A percentile compares a stretch with the other conserved stretches of the same genome.
These are phyloP conservation scores for Notothenia rossii DNA, from an alignment of 2,113 vertebrate species.

Conservation along the genomic window DNA sequence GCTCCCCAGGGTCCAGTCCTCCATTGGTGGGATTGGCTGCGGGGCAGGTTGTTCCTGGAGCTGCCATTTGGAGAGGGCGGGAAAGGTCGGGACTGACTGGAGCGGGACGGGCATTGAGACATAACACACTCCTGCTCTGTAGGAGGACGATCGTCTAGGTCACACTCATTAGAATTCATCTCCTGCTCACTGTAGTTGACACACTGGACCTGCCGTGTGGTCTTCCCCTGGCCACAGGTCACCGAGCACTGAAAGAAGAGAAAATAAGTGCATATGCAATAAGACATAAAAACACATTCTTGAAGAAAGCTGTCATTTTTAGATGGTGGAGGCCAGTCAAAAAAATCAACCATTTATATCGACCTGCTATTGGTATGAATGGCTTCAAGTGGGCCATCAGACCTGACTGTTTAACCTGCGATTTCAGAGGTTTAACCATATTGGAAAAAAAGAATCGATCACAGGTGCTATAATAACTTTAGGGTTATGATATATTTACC, in stretches of 20 bases:
- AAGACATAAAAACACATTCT: neutral
- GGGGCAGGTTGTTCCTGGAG: constrained; percentile 81
- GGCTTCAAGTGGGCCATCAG: neutral
- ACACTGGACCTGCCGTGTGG: constrained; percentile 92
- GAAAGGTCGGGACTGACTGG: constrained; percentile 82
- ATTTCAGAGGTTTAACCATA: neutral
- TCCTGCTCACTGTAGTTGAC: constrained; percentile 93
- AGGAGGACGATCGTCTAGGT: constrained; percentile 90
- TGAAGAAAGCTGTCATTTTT: neutral
- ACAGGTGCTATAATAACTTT: neutral
- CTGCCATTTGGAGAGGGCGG: constrained; percentile 80
- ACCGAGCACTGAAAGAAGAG: constrained; percentile 90
- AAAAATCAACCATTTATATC: neutral
- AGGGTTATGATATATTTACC: neutral
- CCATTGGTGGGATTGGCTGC: constrained; percentile 91
- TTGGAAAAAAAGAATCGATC: neutral
- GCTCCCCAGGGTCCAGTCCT: constrained; percentile 97
- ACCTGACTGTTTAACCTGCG: neutral
- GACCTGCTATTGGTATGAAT: neutral
- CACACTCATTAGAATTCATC: constrained; percentile 90
- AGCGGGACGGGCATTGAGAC: constrained; percentile 90
- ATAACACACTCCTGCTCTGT: constrained; percentile 93
- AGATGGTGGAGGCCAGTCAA: neutral
- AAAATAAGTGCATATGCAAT: neutral
- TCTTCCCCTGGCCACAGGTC: constrained; percentile 95